phyloP scores from a whole-genome alignment of 2,888 invertebrate genomes.

The Asteroscopus sphinx region DNA sequence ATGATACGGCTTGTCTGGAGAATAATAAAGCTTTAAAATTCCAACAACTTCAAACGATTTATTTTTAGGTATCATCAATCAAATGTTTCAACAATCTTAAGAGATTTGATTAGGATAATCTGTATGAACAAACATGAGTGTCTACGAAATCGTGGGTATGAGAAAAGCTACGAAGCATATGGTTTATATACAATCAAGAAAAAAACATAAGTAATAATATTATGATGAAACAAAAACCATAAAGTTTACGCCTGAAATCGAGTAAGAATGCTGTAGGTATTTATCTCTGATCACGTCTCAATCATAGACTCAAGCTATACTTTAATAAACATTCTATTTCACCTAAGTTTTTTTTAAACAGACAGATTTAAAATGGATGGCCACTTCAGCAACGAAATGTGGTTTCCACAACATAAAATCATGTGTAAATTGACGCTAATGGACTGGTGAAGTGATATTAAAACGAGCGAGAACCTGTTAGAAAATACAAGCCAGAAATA shows the following conservation, averaged over 20 bases:
- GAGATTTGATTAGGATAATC: conserved; percentile 20
- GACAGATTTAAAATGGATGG: conserved; percentile 30
- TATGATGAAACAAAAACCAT: no score
- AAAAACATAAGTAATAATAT: no score
- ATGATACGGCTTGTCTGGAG: conserved; percentile 40
- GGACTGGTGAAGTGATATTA: conserved; percentile 37
- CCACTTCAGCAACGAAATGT: conserved; percentile 41
- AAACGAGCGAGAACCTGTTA: conserved; percentile 47
- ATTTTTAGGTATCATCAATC: conserved; percentile 39
- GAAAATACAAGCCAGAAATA: conserved; percentile 44
- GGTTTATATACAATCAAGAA: no score
- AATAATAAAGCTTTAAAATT: conserved; percentile 46
- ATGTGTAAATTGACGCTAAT: conserved; percentile 64
- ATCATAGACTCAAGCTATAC: no score
- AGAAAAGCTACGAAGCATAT: no score
- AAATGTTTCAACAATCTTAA: conserved; percentile 19
- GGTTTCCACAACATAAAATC: conserved; percentile 58
- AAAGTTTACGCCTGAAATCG: no score
- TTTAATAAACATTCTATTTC: neutral
- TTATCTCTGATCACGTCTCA: no score
- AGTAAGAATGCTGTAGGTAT: no score
- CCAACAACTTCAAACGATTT: conserved; percentile 52
- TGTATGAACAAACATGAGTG: neutral
- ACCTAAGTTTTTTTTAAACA: no score
- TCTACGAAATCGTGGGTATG: no score